Base-by-base conservation (phyloP, 2,888 invertebrate genomes). In the Ellobium chinense region DNA sequence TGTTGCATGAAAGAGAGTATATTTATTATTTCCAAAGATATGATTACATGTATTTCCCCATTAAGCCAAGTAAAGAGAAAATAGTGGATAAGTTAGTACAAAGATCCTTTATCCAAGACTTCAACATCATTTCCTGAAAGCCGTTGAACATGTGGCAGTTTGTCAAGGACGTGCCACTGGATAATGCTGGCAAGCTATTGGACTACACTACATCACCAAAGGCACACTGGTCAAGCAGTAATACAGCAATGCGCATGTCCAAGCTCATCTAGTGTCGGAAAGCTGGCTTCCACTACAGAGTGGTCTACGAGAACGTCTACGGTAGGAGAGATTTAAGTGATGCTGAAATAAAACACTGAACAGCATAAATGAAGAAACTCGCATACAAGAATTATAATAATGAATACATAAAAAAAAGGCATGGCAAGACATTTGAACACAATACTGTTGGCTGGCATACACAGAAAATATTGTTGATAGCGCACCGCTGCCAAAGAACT, bases 161-260 rank as follows among this genome's bases (percentile, higher is more conserved):
- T 58, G 54, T 68, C 36, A 14, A 12, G 27, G 54, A 4, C 60
- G 31, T 39, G 29, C 18, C 37, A 31, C 24, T 34, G 73, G 1
- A n/a, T 21, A 66, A 68, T 54, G 77, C 37, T 36, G 77, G 58
- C 77, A 68, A 68, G 77, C 66, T 60, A 37, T 1, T 34, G 54
- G 76, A 56, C 70, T 77, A 81, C 46, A 46, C 66, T 70, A 80
- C 73, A 56, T 69, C 75, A 76, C 77, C 66, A 72, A 31, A 37
- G 65, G 69, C 69, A 81, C 76, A 72, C 62, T 58, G 62, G 62
- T 39, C 69, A 73, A 80, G 78, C 78, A 72, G 78, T 54, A 46
- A 46, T 46, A 69, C 69, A 82, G 80, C 75, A 76, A 68, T 27
- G 79, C 74, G 75, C 82, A 72, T 63, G 78, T 80, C 80, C 74